These are phyloP conservation scores for Astyanax mexicanus DNA, from an alignment of 2,797 vertebrate genomes.

Conservation along the genomic window DNA sequence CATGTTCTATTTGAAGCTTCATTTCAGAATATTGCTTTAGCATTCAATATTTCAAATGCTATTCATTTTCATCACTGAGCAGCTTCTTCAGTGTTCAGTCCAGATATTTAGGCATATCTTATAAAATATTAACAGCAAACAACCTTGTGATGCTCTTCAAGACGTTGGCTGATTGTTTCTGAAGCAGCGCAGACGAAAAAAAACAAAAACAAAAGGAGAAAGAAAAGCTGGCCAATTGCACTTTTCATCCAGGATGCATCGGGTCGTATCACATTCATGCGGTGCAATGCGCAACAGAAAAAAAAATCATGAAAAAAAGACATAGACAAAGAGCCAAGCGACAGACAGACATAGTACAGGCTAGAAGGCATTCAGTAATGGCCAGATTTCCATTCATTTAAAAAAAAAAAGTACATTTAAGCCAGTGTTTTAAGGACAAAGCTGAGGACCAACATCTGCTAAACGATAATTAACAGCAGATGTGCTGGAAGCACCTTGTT, in stretches of 20 bases:
- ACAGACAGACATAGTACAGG: too few species aligned
- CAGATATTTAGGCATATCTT: constrained; percentile 75
- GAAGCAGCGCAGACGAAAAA: constrained; percentile 61
- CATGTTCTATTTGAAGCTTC: neutral
- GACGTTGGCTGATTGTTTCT: constrained; percentile 74
- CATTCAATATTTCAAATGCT: constrained; percentile 81
- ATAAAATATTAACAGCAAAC: constrained; percentile 88
- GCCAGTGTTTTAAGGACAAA: neutral
- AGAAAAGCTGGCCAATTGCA: constrained; percentile 69
- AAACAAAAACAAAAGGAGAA: constrained; percentile 35
- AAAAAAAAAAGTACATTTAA: neutral
- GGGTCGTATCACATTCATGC: constrained; percentile 21
- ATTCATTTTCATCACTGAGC: constrained; percentile 83
- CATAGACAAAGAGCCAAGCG: neutral
- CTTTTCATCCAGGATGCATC: constrained; percentile 59
- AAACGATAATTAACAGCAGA: too few species aligned
- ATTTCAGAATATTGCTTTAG: constrained; percentile 65
- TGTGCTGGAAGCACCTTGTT: too few species aligned
- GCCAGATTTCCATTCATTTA: neutral
- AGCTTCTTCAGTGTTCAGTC: constrained; percentile 64
- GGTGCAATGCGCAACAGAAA: constrained; percentile 49
- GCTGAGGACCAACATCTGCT: too few species aligned
- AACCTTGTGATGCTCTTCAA: constrained; percentile 74
- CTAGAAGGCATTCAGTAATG: neutral
- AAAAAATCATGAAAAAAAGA: neutral